Base-by-base conservation (phyloP, 64 coral and sea anemone genomes). In the Montipora capricornis region DNA sequence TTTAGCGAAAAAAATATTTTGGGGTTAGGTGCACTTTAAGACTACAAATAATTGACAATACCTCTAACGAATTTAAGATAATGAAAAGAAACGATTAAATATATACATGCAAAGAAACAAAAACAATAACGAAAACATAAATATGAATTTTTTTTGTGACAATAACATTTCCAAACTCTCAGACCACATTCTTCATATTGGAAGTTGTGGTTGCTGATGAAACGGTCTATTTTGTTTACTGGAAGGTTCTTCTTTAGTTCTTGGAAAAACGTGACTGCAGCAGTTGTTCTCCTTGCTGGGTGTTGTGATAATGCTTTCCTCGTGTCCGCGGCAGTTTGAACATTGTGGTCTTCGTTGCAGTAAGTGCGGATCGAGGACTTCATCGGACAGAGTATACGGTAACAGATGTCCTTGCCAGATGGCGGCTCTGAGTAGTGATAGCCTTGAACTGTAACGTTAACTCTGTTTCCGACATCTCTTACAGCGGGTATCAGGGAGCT, bases 91-190 rank as follows among this genome's bases (percentile, higher is more conserved):
- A n/a, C n/a, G n/a, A n/a, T n/a, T n/a, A n/a, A n/a, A n/a, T n/a
- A n/a, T n/a, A n/a, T n/a, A n/a, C n/a, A n/a, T n/a, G n/a, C n/a
- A n/a, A n/a, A n/a, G n/a, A n/a, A n/a, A n/a, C n/a, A n/a, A n/a
- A n/a, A n/a, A n/a, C n/a, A n/a, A n/a, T n/a, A n/a, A n/a, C n/a
- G n/a, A n/a, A n/a, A n/a, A n/a, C n/a, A n/a, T n/a, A n/a, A n/a
- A n/a, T n/a, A n/a, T n/a, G n/a, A n/a, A n/a, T n/a, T n/a, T n/a
- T n/a, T n/a, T n/a, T n/a, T n/a, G n/a, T n/a, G n/a, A n/a, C n/a
- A n/a, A n/a, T n/a, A n/a, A 59, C 74, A 87, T 75, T 79, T 95
- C 88, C 88, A 95, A 47, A 95, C 88, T 80, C 94, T 95, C 1
- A 95, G 20, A 20, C 80, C 80, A 22, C 75, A 80, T 44, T 94